Evolutionary conservation across 1,140 invertebrate species (phyloP), one percentile per base, ranked within the genome.

Genomic region (Phortica variegata): DNA sequence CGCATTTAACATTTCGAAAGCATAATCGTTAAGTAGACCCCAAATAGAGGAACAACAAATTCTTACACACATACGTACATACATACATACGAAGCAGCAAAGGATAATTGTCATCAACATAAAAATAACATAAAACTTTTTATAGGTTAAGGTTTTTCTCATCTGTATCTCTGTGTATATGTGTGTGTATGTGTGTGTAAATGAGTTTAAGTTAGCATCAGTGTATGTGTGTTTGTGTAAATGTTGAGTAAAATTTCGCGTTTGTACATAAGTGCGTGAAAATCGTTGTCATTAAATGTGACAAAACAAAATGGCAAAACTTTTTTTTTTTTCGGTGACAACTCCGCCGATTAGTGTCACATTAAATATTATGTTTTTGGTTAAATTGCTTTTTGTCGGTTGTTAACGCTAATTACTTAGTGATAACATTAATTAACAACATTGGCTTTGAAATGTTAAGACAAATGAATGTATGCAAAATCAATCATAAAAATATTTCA

Each of bases 51-150:
- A 26, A 21, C 31, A 29, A 33, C 42, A 15, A 16, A 23, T 16
- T 29, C 29, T 40, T 18, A 42, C 15, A 26, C 29, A 47, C 23
- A 33, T 9, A 41, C 46, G 40, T 12, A 47, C 18, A 49, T 3
- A 36, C 49, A 38, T 51, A 60, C 52, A 54, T 53, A 63, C 57
- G 51, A 52, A 44, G 53, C 54, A 54, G 57, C 54, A 66, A 19
- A 44, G 43, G 17, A 44, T 44, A 44, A 68, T 68, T 62, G 63
- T 68, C 63, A 68, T 68, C 60, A 68, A 54, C 63, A 68, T 62
- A 68, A 68, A 68, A 68, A 68, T 68, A 63, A 68, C 63, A 68
- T 60, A 68, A 68, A 68, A 68, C 60, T 68, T 44, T 66, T 61
- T 68, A 68, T 62, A 68, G n/a, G n/a, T n/a, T n/a, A n/a, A n/a